Evolutionary conservation across 2,888 invertebrate species (phyloP), one percentile per base, ranked within the genome.

Genomic region (Drosophila sordidapex): DNA sequence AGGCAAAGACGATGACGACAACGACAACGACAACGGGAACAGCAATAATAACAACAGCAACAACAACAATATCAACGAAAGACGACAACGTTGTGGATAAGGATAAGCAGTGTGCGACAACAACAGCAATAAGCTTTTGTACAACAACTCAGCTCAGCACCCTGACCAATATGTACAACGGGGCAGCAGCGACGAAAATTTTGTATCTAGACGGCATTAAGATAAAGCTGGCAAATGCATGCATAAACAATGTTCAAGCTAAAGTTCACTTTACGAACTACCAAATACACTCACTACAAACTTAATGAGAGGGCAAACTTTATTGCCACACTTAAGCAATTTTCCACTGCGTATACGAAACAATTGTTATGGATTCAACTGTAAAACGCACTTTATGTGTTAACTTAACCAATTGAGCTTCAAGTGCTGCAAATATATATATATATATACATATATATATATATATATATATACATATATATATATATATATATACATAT

Each of bases 141-240:
- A 78, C 83, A 86, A 80, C 83, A 83, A 82, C 63, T 25, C 83
- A 70, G 67, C 79, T 62, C 71, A 81, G 67, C 7, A 51, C 49
- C 63, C 46, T 63, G 75, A 64, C 75, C 80, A 74, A 61, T 79
- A 56, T 68, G 71, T 27, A 29, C 38, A 69, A 69, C 66, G 46
- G 76, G 53, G 79, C 70, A 40, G 56, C 68, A 63, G 74, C 68
- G 76, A 77, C 60, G 73, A 87, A 90, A 81, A 85, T 74, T 62
- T 81, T 87, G 85, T 89, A 87, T 89, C 90, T 82, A 81, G 85
- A 90, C 85, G 73, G 90, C 82, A 87, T 87, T 87, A 87, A 87
- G 87, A 87, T 87, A 90, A 87, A 87, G 82, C 89, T 73, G 79
- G 90, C 74, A 90, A 87, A 89, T 87, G 85, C 89, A 87, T 76